Base-by-base conservation (phyloP, 2,888 invertebrate species). In the Hirudinaria manillensis region DNA sequence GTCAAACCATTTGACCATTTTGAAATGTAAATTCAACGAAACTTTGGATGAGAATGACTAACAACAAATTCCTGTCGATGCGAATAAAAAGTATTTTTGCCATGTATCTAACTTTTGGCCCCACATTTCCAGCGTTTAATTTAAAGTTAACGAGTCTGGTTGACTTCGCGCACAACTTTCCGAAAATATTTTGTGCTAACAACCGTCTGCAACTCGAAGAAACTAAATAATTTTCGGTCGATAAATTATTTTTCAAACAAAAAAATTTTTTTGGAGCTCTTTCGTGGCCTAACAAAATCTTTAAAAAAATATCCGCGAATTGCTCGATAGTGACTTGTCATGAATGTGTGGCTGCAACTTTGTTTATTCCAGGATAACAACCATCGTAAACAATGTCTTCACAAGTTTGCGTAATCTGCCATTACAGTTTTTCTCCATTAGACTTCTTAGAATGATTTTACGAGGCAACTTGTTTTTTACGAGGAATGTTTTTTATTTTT, bases 71-170 rank as follows among this genome's bases (percentile, higher is more conserved):
- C 32, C 34, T n/a, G 4, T 34, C 29, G 32, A 6, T 24, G 34
- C 68, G 36, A 68, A 68, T 68, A 68, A 34, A 32, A 68, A 68
- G 13, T 68, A 68, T 68, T 68, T 68, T 34, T 68, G 68, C 68
- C 68, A 68, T 3, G 36, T 32, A 34, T 68, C 68, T 10, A 68
- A 68, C 36, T 34, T 68, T 16, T 19, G 7, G 7, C 68, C 34
- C 32, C 32, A 68, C 68, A 68, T 68, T 61, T 61, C 16, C 3
- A 45, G 10, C 16, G 45, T 7, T 45, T 45, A 16, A 45, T 4
- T 45, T 45, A 16, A 45, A 45, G 16, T 45, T 45, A 16, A 45
- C 45, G 45, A 45, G 45, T 16, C 16, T 16, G 45, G 16, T 45
- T 45, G 45, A 45, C 45, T 16, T 10, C 45, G 45, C 45, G 45